These are phyloP conservation scores for Balearica regulorum DNA, from an alignment of 2,797 vertebrate species.

Conservation along the genomic window DNA sequence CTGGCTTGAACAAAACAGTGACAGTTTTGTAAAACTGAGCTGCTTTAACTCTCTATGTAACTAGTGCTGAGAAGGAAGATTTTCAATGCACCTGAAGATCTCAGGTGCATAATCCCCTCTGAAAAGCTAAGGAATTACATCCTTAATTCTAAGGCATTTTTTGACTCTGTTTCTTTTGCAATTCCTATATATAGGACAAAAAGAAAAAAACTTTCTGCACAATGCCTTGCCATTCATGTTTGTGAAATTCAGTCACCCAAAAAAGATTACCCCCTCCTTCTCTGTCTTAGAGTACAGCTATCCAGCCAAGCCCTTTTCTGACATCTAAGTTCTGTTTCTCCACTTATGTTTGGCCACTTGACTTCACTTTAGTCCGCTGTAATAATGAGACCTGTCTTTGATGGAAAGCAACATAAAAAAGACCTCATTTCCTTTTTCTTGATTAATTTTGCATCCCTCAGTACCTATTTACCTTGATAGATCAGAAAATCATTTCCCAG, in stretches of 20 bases:
- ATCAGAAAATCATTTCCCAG: slow-evolving; percentile 41
- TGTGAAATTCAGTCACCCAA: neutral
- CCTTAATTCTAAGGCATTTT: neutral
- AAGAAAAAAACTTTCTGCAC: neutral
- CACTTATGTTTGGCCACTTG: neutral
- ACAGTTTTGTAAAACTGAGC: neutral
- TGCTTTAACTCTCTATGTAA: neutral
- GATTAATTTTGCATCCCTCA: slow-evolving; percentile 47
- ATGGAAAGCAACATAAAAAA: slow-evolving; percentile 13
- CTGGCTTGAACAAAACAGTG: neutral
- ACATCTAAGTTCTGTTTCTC: neutral
- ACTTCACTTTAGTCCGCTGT: neutral
- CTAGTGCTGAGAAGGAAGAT: neutral
- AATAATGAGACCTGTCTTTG: neutral
- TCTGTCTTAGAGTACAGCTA: neutral
- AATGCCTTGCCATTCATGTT: neutral
- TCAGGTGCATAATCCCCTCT: neutral
- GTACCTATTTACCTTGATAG: slow-evolving; percentile 42
- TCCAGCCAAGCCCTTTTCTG: neutral
- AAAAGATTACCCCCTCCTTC: neutral
- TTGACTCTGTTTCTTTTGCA: neutral
- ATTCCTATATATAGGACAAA: neutral
- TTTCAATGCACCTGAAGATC: neutral
- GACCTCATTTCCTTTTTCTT: slow-evolving; percentile 20
- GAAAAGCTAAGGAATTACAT: neutral